Evolutionary conservation across 1,140 invertebrate genomes (phyloP), one percentile per base, ranked within the genome.

Genomic region (Anoplophora glabripennis): DNA sequence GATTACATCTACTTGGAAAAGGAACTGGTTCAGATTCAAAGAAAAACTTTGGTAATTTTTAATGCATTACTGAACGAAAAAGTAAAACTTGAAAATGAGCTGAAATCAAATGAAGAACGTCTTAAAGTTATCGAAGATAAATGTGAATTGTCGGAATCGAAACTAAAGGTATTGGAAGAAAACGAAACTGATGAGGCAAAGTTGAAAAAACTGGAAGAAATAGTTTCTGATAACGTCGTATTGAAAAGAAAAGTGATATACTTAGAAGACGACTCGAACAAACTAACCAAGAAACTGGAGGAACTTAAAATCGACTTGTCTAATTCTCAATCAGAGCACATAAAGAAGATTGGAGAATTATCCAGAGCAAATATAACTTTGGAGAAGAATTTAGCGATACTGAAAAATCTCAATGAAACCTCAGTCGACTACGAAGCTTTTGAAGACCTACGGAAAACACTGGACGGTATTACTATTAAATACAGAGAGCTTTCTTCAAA

Each of bases 381-480:
- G 17, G 61, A 72, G 11, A 67, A 57, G 4, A 68, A 72, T 47
- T 48, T 78, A 14, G 55, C 56, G 3, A 67, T 62, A 0, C 33
- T 78, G 1, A 71, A 72, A 11, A 75, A 66, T 46, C 72, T 71
- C 41, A 34, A 76, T 15, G 54, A 64, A 11, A 75, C 72, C 40
- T 71, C 67, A 7, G 61, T 80, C 0, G 70, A 72, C 49, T 57
- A 52, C 0, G 48, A 68, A 1, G 60, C 66, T 12, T 64, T 63
- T 57, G 45, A 70, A 44, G 72, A 75, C 14, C 68, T 76, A 15
- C 37, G 74, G 68, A 63, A 72, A 66, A 34, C 76, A 70, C 73
- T 75, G 38, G 72, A 77, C 10, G 72, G 75, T 38, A 18, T 73
- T 7, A 72, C 65, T 41, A 65, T 77, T 36, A 74, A 76, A 51